Evolutionary conservation across 2,797 vertebrate species (phyloP), one percentile per base, ranked within the genome.

Genomic region (Poecilia wingei): DNA sequence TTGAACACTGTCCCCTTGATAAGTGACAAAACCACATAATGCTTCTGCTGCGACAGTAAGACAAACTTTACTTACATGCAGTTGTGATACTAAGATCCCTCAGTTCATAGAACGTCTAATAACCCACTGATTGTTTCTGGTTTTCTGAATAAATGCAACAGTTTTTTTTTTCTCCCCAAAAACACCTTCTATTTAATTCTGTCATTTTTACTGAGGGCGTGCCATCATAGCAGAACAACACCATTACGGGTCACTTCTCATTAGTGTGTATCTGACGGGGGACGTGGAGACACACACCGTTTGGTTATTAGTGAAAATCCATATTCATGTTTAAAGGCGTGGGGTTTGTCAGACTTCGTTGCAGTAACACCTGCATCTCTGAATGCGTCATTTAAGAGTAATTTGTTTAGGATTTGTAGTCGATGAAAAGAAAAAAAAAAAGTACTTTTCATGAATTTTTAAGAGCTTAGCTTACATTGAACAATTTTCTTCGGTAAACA

Each of bases 161-260:
- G 1, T 43, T 69, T n/a, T n/a, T 43, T 39, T 39, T 4, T 39
- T 39, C 8, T 41, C 8, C 8, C 14, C 22, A 69, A 22, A 43
- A 69, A n/a, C 47, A 3, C 70, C 53, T 55, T 41, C 41, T 77
- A 53, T 74, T 83, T 51, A 45, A 25, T 36, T 33, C n/a, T 4
- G 45, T 74, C 76, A 28, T 53, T 51, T 72, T 71, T 0, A 36
- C 74, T 59, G 77, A 79, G 18, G 22, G 33, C 87, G 90, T 93
- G 93, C 78, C 87, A 82, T 86, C 86, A 86, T 90, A 84, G 88
- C 83, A 82, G 89, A 88, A 91, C 88, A 94, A 94, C 90, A 94
- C 87, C 90, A 91, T 94, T 93, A 92, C 79, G 79, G 89, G 87
- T 93, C 88, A 86, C 84, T 91, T 91, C 79, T 88, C 89, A 88